phyloP scores from a whole-genome alignment of 2,113 vertebrate genomes.

The Prochilodus magdalenae region DNA sequence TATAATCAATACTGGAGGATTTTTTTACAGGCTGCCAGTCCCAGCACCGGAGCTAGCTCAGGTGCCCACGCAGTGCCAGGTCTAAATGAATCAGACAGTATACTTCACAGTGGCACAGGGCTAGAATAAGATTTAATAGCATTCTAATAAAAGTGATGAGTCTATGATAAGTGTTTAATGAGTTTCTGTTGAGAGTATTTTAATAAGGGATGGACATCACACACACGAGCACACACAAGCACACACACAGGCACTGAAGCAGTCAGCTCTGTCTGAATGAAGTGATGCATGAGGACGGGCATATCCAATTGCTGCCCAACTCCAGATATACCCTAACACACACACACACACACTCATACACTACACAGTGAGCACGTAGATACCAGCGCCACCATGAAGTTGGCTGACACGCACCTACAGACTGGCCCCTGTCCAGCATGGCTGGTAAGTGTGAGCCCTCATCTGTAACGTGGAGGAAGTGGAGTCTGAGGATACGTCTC shows the following conservation, averaged over 20 bases:
- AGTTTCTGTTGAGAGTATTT: neutral
- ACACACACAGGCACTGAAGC: conserved; percentile 1
- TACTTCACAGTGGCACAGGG: neutral
- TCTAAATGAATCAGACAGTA: neutral
- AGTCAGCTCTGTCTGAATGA: conserved; percentile 10
- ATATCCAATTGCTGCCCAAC: conserved; percentile 28
- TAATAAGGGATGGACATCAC: neutral
- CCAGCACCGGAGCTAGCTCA: neutral
- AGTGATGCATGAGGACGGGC: neutral
- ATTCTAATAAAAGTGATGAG: neutral
- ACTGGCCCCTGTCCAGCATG: neutral
- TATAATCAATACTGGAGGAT: too few relatives aligned
- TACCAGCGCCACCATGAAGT: neutral
- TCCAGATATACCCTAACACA: neutral
- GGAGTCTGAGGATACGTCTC: neutral
- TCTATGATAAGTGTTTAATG: neutral
- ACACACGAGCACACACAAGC: neutral
- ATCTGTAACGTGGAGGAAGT: neutral
- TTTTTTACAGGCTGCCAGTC: neutral
- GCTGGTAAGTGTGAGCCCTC: conserved; percentile 1
- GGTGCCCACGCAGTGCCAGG: neutral
- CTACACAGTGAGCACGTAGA: neutral
- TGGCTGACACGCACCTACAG: neutral
- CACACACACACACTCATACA: neutral
- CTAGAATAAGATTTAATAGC: neutral